Evolutionary conservation across 2,113 vertebrate species (phyloP), one percentile per base, ranked within the genome.

Genomic region (Proteles cristata): DNA sequence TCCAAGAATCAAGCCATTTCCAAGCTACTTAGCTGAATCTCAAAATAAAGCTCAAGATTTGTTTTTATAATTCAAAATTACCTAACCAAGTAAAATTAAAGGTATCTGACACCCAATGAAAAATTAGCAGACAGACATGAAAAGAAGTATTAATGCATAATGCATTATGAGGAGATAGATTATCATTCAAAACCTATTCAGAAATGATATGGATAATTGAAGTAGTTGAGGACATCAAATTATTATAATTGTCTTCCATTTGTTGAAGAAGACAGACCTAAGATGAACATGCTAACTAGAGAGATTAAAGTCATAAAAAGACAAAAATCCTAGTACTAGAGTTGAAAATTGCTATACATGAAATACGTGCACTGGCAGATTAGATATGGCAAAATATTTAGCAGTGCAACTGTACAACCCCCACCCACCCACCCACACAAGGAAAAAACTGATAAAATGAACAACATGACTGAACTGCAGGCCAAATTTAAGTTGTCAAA

Each of bases 221-320:
- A 35, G 6, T 55, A 73, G 55, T 45, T 39, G 25, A 73, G 16
- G 4, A 50, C 12, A 68, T 82, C 50, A 61, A 50, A n/a, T 31
- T 96, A 74, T 48, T 66, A 65, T 35, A 83, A 91, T 80, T 91
- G 63, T 28, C n/a, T 88, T 93, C 55, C 28, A 89, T 76, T 73
- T 92, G 76, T 66, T 87, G 55, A 88, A 55, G 21, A 92, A 65
- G n/a, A 73, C 4, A 58, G 31, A 53, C 14, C 8, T 53, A 82
- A 55, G 3, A 39, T 63, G 48, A 88, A 66, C 17, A 48, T 77
- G 33, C 11, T 61, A 88, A 82, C 11, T 39, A 76, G 45, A 74
- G 33, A 58, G 2, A 48, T 12, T 65, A 53, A 83, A 63, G 35
- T 76, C n/a, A 50, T 53, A 35, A 25, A 74, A 74, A 66, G 66